Base-by-base conservation (phyloP, 2,888 invertebrate species). In the Microplitis deprimator region DNA sequence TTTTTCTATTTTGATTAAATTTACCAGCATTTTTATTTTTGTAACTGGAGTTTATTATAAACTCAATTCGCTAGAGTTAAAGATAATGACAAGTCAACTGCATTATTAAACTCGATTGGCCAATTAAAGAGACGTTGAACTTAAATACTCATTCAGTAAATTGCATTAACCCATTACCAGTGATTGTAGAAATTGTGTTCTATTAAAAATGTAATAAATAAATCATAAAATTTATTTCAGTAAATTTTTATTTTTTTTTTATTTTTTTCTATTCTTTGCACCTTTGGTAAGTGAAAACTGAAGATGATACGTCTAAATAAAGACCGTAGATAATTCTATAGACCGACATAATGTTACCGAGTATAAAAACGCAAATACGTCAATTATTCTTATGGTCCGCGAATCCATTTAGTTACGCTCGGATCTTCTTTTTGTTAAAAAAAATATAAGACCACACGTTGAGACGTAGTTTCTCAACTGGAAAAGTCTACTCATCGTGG, bases 101-200 rank as follows among this genome's bases (percentile, higher is more conserved):
- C 50, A 29, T 50, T 50, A 89, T 88, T 88, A 89, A 88, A 87
- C 85, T 86, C 86, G 86, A 88, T 89, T 88, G 88, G 86, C 83
- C 87, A 85, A 87, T 89, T 88, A 89, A 86, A 81, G 86, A 86
- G 86, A 87, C 88, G 87, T 86, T 87, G 88, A 88, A 87, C 87
- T 83, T 84, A 20, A 40, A 68, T 50, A 65, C 65, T 38, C 65
- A 38, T 40, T 16, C 38, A 39, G n/a, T 68, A n/a, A 68, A 16
- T 39, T 40, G 6, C 20, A 50, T 59, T 16, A 68, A 68, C 13
- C 8, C 50, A 50, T 50, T 50, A 50, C 13, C 50, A 50, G 50
- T 50, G 50, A 50, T 50, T 50, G 50, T 50, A 13, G 4, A 13
- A 8, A 50, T 50, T 50, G 5, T n/a, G 20, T 20, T 4, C 13